Conservation (phyloP, 2,888 invertebrate genomes). For the Tetranychus piercei region DNA sequence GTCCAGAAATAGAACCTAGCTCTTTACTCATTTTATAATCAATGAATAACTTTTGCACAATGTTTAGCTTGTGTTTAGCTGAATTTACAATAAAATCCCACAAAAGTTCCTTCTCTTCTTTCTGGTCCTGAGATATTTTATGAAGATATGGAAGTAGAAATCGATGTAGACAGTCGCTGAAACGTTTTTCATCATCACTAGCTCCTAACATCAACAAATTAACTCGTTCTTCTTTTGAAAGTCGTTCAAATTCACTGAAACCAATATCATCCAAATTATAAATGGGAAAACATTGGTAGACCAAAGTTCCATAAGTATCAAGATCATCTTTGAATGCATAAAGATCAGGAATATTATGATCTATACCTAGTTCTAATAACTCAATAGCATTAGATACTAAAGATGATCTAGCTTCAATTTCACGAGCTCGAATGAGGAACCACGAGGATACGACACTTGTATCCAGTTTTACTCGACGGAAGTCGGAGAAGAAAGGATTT, state of each 20-base stretch:
- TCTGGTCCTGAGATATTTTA: conserved; percentile 30
- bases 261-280: conserved; percentile 33
- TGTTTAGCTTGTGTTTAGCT: neutral
- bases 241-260: conserved; percentile 41
- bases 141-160: conserved; percentile 46
- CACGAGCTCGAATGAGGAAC: conserved; percentile 43
- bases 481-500: conserved; percentile 15
- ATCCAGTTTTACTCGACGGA: conserved; percentile 28
- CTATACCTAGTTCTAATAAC: conserved; percentile 41
- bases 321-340: conserved; percentile 41
- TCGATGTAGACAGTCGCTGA: conserved; percentile 38
- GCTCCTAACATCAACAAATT: conserved; percentile 45
- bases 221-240: conserved; percentile 44
- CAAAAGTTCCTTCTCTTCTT: conserved; percentile 10
- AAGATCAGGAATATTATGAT: conserved; percentile 41
- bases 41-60: neutral
- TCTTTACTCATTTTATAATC: neutral
- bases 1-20: conserved; percentile 31
- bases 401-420: conserved; percentile 46
- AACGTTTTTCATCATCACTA: conserved; percentile 41
- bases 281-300: conserved; percentile 42
- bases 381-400: conserved; percentile 48
- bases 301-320: conserved; percentile 46
- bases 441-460: conserved; percentile 36
- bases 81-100: neutral